phyloP scores from a whole-genome alignment of 2,797 vertebrate species.

The Lepidocolaptes lacrymiger region DNA sequence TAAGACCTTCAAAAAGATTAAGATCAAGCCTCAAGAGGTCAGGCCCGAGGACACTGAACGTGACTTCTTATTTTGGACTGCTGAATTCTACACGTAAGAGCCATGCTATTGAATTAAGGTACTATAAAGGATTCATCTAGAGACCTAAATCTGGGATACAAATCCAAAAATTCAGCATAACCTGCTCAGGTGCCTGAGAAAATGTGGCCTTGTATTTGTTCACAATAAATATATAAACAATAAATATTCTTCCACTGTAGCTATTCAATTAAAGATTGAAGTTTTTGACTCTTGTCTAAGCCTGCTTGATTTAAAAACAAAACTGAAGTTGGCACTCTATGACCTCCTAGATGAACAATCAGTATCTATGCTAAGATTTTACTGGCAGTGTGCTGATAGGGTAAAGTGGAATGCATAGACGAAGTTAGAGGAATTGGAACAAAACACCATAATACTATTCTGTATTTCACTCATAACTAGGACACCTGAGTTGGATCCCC shows the following conservation, averaged over 20 bases:
- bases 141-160: not conserved
- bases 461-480: not conserved
- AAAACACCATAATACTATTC: not conserved
- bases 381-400: not conserved
- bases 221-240: not conserved
- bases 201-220: not conserved
- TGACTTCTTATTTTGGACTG: not conserved
- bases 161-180: not conserved
- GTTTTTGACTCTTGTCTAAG: not conserved
- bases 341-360: not conserved
- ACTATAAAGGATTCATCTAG: not conserved
- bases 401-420: not conserved
- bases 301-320: not conserved
- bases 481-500: fast-evolving
- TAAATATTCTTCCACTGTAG: not conserved
- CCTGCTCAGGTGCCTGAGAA: not conserved
- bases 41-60: not conserved
- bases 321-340: not conserved
- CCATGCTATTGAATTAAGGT: not conserved
- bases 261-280: not conserved
- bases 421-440: not conserved
- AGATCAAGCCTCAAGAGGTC: not conserved
- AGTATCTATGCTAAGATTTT: not conserved
- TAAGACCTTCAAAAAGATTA: not conserved
- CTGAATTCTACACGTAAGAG: not conserved